A percentile compares a stretch with the other conserved stretches of the same genome.
These are phyloP conservation scores for Lathronympha strigana DNA, from an alignment of 2,888 invertebrate species.

Conservation along the genomic window DNA sequence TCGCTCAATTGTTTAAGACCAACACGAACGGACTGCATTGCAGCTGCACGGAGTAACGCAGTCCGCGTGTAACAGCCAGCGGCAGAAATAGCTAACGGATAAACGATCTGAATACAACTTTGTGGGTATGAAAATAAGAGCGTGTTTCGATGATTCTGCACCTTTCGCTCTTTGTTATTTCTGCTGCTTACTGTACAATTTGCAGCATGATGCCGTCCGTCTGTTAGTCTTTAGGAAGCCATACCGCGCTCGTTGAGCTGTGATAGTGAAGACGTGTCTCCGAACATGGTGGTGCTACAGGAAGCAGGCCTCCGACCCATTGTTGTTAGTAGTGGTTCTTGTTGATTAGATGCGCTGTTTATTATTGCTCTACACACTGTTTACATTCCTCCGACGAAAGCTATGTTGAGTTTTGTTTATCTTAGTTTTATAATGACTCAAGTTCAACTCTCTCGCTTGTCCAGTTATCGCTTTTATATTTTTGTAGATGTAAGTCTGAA, in stretches of 20 bases:
- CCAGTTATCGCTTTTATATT: conserved; percentile 72
- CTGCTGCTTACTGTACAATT: too few relatives aligned
- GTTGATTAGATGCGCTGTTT: conserved; percentile 75
- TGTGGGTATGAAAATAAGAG: too few relatives aligned
- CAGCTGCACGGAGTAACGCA: background rate
- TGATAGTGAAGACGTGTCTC: conserved; percentile 46
- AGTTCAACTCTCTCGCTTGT: conserved; percentile 69
- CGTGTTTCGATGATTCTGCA: too few relatives aligned
- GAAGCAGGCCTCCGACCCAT: conserved; percentile 71
- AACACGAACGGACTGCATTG: background rate
- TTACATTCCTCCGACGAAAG: conserved; percentile 81
- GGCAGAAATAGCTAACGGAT: too few relatives aligned
- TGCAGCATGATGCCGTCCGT: too few relatives aligned
- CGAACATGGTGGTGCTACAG: conserved; percentile 74
- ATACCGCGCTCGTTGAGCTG: conserved; percentile 38
- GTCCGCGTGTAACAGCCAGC: background rate
- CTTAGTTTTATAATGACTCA: conserved; percentile 73
- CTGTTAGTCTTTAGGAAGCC: background rate
- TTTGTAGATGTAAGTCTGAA: conserved; percentile 70
- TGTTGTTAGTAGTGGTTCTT: conserved; percentile 76
- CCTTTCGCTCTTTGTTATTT: too few relatives aligned
- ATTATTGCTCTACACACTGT: conserved; percentile 78
- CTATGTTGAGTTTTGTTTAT: conserved; percentile 81
- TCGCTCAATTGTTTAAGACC: conserved; percentile 13
- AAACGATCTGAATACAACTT: too few relatives aligned